Conservation (phyloP, 2,888 invertebrate species). For the Athrips mouffetella region DNA sequence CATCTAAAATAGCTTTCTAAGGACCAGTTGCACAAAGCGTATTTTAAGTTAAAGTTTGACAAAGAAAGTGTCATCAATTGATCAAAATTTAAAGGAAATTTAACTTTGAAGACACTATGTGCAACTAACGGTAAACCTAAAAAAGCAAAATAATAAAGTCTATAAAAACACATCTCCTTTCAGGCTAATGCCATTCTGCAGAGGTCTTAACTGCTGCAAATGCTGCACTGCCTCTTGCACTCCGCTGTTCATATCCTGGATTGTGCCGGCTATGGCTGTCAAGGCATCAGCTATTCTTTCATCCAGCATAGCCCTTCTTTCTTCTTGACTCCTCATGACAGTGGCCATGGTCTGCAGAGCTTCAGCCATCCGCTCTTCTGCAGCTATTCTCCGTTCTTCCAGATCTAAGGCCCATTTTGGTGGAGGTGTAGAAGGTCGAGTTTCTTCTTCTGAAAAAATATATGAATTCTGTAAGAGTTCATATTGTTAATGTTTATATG, state of each 20-base stretch:
- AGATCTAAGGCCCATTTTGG: slow-evolving; percentile 63
- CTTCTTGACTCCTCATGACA: slow-evolving; percentile 51
- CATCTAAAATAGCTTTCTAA: too few relatives aligned
- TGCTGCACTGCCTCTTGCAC: slow-evolving; percentile 53
- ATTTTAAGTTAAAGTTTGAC: too few relatives aligned
- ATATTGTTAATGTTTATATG: too few relatives aligned
- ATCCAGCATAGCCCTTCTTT: slow-evolving; percentile 47
- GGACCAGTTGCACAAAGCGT: too few relatives aligned
- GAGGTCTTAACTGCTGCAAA: slow-evolving; percentile 37
- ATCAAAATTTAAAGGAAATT: too few relatives aligned
- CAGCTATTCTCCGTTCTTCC: slow-evolving; percentile 59
- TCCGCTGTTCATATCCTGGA: slow-evolving; percentile 56
- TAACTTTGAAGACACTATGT: too few relatives aligned
- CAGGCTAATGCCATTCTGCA: slow-evolving; percentile 40
- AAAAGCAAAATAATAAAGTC: neutral
- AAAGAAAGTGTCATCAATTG: too few relatives aligned
- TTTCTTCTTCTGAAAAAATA: slow-evolving; percentile 42
- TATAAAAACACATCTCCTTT: slow-evolving; percentile 44
- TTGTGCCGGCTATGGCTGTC: slow-evolving; percentile 49
- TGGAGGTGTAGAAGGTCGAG: slow-evolving; percentile 43
- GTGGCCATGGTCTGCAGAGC: slow-evolving; percentile 56
- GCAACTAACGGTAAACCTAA: neutral
- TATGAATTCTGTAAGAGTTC: neutral
- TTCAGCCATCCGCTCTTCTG: slow-evolving; percentile 60
- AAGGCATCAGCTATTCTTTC: slow-evolving; percentile 53